Evolutionary conservation across 2,888 invertebrate genomes (phyloP).

Genomic region (Diarsia mendica): DNA sequence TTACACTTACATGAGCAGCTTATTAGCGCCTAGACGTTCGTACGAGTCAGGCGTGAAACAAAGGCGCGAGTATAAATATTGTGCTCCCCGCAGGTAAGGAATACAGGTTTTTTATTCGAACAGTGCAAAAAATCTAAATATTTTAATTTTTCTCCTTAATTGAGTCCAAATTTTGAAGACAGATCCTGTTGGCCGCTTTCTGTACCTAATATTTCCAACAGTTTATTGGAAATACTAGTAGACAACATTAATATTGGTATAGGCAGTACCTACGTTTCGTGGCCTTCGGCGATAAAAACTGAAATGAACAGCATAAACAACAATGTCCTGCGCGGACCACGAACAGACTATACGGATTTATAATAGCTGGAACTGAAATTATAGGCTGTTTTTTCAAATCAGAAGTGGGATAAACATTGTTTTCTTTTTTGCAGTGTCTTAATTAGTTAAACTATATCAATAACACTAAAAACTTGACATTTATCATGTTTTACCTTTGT

Average conservation of each 20-base stretch:
- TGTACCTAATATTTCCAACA: not conserved
- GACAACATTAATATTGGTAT: constrained; percentile 2
- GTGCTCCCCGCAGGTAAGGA: not conserved
- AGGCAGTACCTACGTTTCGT: constrained; percentile 39
- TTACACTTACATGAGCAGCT: not conserved
- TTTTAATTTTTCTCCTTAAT: not conserved
- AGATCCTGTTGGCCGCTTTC: not conserved
- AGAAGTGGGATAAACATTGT: not conserved
- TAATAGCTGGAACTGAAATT: constrained; percentile 54
- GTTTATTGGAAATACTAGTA: constrained; percentile 4
- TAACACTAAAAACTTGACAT: too few relatives aligned
- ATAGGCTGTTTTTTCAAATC: constrained; percentile 12
- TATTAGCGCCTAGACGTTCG: not conserved
- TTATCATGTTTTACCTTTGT: too few relatives aligned
- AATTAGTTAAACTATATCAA: too few relatives aligned
- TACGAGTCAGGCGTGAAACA: not conserved
- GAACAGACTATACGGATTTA: constrained; percentile 38
- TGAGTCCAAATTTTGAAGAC: not conserved
- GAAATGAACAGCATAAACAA: constrained; percentile 74
- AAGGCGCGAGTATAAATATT: not conserved
- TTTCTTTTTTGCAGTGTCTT: not conserved
- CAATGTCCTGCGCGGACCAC: constrained; percentile 69
- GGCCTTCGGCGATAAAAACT: constrained; percentile 70
- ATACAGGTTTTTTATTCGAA: not conserved
- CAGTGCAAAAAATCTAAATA: not conserved